Percentiles rank a stretch among this genome's conserved stretches.
phyloP scores from a whole-genome alignment of 2,888 invertebrate genomes.

The Apamea epomidion region DNA sequence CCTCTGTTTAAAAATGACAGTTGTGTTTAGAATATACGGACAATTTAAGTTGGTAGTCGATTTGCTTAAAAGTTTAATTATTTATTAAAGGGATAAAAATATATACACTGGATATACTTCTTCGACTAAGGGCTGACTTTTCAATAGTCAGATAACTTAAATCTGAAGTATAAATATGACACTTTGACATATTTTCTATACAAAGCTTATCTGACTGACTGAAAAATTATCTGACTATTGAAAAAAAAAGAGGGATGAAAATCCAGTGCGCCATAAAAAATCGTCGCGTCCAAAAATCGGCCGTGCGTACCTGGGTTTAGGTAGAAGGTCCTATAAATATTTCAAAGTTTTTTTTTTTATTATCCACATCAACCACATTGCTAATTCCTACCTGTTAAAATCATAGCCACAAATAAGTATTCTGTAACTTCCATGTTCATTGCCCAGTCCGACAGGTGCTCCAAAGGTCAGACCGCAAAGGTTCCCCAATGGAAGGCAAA shows the following conservation, averaged over 20 bases:
- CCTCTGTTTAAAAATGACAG: no score
- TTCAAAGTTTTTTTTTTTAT: not conserved
- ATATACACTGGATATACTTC: not conserved
- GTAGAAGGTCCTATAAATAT: not conserved
- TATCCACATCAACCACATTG: not conserved
- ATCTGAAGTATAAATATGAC: no score
- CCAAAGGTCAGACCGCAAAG: conserved; percentile 34
- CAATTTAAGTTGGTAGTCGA: not conserved
- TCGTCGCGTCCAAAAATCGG: not conserved
- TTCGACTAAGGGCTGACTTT: no score
- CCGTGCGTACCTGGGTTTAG: not conserved
- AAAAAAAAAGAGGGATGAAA: not conserved
- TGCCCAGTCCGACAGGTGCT: conserved; percentile 18
- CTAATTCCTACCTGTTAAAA: not conserved
- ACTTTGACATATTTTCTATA: no score
- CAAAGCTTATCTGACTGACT: no score
- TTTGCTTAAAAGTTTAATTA: not conserved
- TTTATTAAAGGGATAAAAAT: not conserved
- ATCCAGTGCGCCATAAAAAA: not conserved
- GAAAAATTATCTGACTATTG: no score
- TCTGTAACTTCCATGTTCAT: conserved; percentile 7
- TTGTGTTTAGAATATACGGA: not conserved
- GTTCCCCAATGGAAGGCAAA: not conserved
- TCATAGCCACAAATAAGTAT: not conserved
- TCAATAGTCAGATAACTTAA: no score